Base-by-base conservation (phyloP, 2,797 vertebrate species). In the Lithobates sylvaticus region DNA sequence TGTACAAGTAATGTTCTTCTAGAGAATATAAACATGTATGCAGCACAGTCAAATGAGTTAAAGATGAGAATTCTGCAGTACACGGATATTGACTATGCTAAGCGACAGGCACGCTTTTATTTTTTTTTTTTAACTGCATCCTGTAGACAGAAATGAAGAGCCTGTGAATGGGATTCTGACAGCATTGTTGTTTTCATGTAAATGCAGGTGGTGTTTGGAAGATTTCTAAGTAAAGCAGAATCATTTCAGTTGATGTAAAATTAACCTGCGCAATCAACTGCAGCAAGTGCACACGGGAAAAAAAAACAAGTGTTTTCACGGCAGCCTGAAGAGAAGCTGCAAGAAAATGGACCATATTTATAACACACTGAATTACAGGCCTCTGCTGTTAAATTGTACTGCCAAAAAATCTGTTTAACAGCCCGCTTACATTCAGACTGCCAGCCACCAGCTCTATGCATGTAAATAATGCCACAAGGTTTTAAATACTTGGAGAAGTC, bases 401-500 rank as follows among this genome's bases (percentile, higher is more conserved):
- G 76, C 13, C 61, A 36, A 78, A 47, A 36, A 61, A 64, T 67
- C 16, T 21, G 32, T 34, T 77, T 61, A 58, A 50, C 39, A 23
- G 34, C 34, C 58, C 27, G 34, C 76, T 61, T 44, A 44, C 76
- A 78, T 15, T 3, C 10, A 68, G 36, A 26, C 39, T 68, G 77
- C 39, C 64, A 29, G 77, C 39, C 16, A 26, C 47, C 8, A 50
- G 61, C 18, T 21, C 15, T 71, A 23, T 75, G 58, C 5, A 29
- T n/a, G 7, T 32, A 75, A 75, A 83, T 44, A 75, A 67, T 44
- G 15, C 47, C 23, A 83, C 70, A 74, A 78, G 39, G 68, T 78
- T 78, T 68, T 47, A 78, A 78, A 27, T n/a, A 47, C n/a, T 68
- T 73, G 29, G 68, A 65, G 1, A 23, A 39, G 44, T 83, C 29